These are phyloP conservation scores for Adoxophyes honmai DNA, from an alignment of 1,140 invertebrate genomes.

Conservation along the genomic window DNA sequence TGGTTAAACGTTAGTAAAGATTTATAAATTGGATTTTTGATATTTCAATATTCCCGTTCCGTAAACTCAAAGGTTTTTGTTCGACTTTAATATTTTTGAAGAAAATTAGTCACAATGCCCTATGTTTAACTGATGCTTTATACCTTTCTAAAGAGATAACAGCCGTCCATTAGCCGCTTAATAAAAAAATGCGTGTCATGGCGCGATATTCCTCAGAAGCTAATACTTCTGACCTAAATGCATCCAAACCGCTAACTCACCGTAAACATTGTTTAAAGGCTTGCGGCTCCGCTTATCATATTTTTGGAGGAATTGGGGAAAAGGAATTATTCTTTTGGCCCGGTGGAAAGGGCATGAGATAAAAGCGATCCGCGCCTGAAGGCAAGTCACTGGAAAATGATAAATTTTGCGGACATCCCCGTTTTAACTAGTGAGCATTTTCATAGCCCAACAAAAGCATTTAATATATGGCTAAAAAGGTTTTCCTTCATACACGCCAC, in stretches of 20 bases:
- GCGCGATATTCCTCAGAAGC: too few species aligned
- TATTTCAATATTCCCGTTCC: too few species aligned
- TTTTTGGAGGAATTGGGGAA: background rate
- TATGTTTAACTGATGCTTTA: too few species aligned
- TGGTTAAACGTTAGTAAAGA: too few species aligned
- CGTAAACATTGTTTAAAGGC: background rate
- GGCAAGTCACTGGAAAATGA: constrained; percentile 15
- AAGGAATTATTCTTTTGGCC: background rate
- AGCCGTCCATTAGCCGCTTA: too few species aligned
- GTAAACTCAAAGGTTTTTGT: too few species aligned
- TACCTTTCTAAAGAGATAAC: too few species aligned
- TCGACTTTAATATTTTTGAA: too few species aligned
- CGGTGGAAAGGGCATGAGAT: background rate
- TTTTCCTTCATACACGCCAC: constrained; percentile 1
- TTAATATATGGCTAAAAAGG: constrained; percentile 11
- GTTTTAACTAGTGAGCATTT: constrained; percentile 14
- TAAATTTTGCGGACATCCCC: constrained; percentile 10
- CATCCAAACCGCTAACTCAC: background rate
- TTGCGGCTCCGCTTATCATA: constrained; percentile 6
- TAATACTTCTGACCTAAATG: too few species aligned
- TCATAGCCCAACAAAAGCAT: constrained; percentile 5
- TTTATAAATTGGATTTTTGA: too few species aligned
- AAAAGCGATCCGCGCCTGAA: constrained; percentile 5
- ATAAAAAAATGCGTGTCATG: too few species aligned
- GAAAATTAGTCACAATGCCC: too few species aligned